Base-by-base conservation (phyloP, 1,140 invertebrate genomes). In the Aradophagus sp. region DNA sequence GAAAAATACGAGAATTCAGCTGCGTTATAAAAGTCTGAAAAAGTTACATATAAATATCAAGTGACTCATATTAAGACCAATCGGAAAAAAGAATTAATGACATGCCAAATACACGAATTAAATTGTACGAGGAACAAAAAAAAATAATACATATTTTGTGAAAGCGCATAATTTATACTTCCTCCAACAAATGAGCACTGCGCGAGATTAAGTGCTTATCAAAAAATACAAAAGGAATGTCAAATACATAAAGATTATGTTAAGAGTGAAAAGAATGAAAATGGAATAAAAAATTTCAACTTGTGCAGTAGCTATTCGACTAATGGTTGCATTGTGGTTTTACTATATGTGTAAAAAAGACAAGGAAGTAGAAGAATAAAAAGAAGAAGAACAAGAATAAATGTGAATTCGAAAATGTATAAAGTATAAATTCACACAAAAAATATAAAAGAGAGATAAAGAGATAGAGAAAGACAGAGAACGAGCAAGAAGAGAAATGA, bases 401-500 rank as follows among this genome's bases (percentile, higher is more conserved):
- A 44, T 36, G 32, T 52, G 44, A 62, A 68, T 58, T 7, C 11
- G 38, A 53, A 59, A 16, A 59, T 44, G 35, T 34, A 45, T 39
- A 31, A 47, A 63, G 63, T 58, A 58, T 13, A 62, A 35, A 53
- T 63, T 55, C 56, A 42, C 63, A 66, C 39, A 65, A 34, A 65
- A 68, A 5, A 23, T 23, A 23, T 23, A 23, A 5, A 23, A 23
- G 20, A 23, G 20, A 23, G 20, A 23, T 4, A 23, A 5, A 23
- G 20, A 23, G 20, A 23, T 23, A 23, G 26, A 61, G 31, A 62
- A 13, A 69, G 52, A 23, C 15, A 62, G 16, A 72, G 41, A 31
- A 16, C 44, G 61, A 70, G 63, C 47, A 67, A 45, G 41, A 66
- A 71, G 36, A 65, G 55, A 68, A 41, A 61, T 50, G 45, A 53